Evolutionary conservation across 1,140 invertebrate genomes (phyloP).

Genomic region (Drosophila lowei): DNA sequence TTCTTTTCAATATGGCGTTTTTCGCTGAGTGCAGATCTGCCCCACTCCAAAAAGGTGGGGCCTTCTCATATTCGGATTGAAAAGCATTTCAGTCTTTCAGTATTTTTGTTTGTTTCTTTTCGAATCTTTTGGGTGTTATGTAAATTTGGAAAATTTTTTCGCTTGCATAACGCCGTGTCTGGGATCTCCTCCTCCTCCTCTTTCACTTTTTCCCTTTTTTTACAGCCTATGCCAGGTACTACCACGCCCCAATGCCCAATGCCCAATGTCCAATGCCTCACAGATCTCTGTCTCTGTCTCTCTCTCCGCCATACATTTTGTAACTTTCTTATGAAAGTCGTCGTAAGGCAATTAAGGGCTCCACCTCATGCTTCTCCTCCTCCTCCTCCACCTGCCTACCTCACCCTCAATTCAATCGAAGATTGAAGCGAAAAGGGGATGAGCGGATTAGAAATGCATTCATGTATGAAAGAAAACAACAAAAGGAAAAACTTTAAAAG

Average conservation of each 20-base stretch:
- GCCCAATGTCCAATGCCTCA: too few species aligned
- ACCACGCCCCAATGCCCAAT: too few species aligned
- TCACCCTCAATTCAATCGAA: conserved; percentile 6
- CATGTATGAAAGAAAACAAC: conserved; percentile 36
- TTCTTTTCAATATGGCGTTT: too few species aligned
- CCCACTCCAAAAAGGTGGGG: too few species aligned
- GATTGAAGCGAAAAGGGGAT: neutral
- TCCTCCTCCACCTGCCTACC: too few species aligned
- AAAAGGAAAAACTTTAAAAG: conserved; percentile 17
- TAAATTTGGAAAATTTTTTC: conserved; percentile 35
- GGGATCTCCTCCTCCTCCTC: conserved; percentile 8
- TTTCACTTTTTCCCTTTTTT: conserved; percentile 5
- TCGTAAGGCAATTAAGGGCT: conserved; percentile 39
- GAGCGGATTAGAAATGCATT: conserved; percentile 45
- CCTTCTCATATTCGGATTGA: too few species aligned
- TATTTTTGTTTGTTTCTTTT: conserved; percentile 3
- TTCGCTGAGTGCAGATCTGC: too few species aligned
- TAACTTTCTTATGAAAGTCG: conserved; percentile 59
- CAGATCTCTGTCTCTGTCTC: too few species aligned
- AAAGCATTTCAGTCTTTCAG: neutral
- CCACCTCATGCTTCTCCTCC: neutral
- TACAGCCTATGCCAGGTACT: conserved; percentile 24
- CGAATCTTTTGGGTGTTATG: conserved; percentile 19
- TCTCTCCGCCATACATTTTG: conserved; percentile 12
- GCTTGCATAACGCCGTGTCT: conserved; percentile 36